A percentile compares a stretch with the other conserved stretches of the same genome.
Conservation (phyloP, 2,888 invertebrate genomes). For the Amphipyra berbera region DNA sequence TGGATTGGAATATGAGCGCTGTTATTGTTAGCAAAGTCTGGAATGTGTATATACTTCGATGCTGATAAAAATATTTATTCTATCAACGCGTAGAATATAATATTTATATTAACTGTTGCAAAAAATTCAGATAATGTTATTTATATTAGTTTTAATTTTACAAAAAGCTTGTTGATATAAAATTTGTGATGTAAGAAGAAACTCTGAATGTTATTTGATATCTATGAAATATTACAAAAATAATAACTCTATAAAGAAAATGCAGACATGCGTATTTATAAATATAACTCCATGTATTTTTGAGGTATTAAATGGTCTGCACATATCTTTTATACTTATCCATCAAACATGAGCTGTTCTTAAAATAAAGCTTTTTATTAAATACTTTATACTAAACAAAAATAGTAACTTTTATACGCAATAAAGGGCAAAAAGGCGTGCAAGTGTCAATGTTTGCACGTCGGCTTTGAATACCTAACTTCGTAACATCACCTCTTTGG, state of each 20-base stretch:
- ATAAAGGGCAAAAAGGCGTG: not conserved
- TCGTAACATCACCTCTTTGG: conserved; percentile 7
- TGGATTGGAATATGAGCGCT: conserved; percentile 24
- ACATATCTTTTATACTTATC: no score
- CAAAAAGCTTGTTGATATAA: no score
- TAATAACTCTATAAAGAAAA: not conserved
- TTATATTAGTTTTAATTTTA: no score
- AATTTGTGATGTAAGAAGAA: no score
- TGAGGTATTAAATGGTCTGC: no score
- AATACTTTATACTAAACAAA: not conserved
- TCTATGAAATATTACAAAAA: not conserved
- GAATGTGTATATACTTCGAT: conserved; percentile 3
- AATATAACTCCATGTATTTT: not conserved
- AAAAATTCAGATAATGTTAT: no score
- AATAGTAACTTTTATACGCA: not conserved
- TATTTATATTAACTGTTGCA: no score
- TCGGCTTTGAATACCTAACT: conserved; percentile 16
- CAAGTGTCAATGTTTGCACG: not conserved
- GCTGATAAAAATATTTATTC: not conserved
- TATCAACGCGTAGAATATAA: no score
- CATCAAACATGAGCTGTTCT: no score
- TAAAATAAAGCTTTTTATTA: no score
- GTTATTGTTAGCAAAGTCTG: conserved; percentile 17
- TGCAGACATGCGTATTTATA: not conserved
- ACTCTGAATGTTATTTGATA: no score